These are phyloP conservation scores for Pyrgus malvae DNA, from an alignment of 2,888 invertebrate genomes.

Conservation along the genomic window DNA sequence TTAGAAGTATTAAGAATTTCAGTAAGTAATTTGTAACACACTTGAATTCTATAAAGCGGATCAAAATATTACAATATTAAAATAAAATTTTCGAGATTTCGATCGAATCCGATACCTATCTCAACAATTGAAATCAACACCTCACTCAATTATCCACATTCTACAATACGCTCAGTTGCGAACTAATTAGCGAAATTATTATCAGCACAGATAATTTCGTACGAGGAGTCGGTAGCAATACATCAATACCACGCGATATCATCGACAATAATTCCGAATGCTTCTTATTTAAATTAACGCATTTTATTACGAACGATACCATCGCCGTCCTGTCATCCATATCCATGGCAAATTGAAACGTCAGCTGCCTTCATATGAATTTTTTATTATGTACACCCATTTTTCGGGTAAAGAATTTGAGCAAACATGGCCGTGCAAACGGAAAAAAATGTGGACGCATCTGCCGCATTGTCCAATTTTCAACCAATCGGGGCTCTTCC, in stretches of 20 bases:
- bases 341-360: slow-evolving; percentile 61
- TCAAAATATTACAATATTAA: too few relatives aligned
- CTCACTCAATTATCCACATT: slow-evolving; percentile 3
- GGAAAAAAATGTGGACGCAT: slow-evolving; percentile 62
- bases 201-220: slow-evolving; percentile 40
- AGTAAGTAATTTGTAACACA: too few relatives aligned
- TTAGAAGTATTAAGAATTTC: too few relatives aligned
- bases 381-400: slow-evolving; percentile 36
- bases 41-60: too few relatives aligned
- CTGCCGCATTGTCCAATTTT: slow-evolving; percentile 77
- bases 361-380: slow-evolving; percentile 57
- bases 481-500: slow-evolving; percentile 67
- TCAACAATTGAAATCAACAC: slow-evolving; percentile 11
- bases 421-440: slow-evolving; percentile 72
- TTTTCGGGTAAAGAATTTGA: slow-evolving; percentile 51
- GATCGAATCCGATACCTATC: slow-evolving; percentile 6
- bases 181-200: slow-evolving; percentile 12
- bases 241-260: slow-evolving; percentile 48
- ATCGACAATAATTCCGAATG: slow-evolving; percentile 19
- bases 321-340: slow-evolving; percentile 51
- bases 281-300: slow-evolving; percentile 30
- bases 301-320: slow-evolving; percentile 26
- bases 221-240: slow-evolving; percentile 47
- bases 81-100: too few relatives aligned
- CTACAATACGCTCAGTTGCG: slow-evolving; percentile 7